Base-by-base conservation (phyloP, 2,888 invertebrate genomes). In the Lathronympha strigana region DNA sequence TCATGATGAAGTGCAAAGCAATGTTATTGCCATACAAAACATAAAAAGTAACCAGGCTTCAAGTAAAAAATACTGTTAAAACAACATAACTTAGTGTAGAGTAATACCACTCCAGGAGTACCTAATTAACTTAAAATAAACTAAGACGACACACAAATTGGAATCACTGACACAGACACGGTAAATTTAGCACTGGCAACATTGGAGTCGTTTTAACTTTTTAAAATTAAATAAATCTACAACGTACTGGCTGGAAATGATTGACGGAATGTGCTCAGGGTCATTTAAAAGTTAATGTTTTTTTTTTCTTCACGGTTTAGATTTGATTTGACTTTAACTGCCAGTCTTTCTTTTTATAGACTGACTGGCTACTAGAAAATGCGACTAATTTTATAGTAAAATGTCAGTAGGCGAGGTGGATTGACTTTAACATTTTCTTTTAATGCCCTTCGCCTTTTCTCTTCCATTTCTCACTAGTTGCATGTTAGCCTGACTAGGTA, bases 81-180 rank as follows among this genome's bases (percentile, higher is more conserved):
- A 11, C 33, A 11, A 33, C 5, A 9, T n/a, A n/a, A n/a, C n/a
- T n/a, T n/a, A n/a, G n/a, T n/a, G n/a, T n/a, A n/a, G n/a, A n/a
- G n/a, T n/a, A n/a, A n/a, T n/a, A n/a, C n/a, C n/a, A n/a, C n/a
- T n/a, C n/a, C n/a, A n/a, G 69, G 75, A 79, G 74, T 77, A 78
- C 80, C 76, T 82, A 84, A 87, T 86, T 87, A 86, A 81, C 80
- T 81, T 74, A 84, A 86, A 87, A 57, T 43, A 57, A 57, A 45
- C 57, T 77, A 84, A 83, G 82, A 82, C 79, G 77, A 82, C 71
- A 68, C 76, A 82, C 83, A 82, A 86, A 87, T 87, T 86, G 82
- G 74, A 82, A 78, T 79, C 76, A 76, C 72, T 72, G 67, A 67
- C 66, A 70, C 69, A 69, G 67, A 72, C 80, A 77, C 78, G 82